These are phyloP conservation scores for Melipona beecheii DNA, from an alignment of 2,888 invertebrate genomes.

Conservation along the genomic window DNA sequence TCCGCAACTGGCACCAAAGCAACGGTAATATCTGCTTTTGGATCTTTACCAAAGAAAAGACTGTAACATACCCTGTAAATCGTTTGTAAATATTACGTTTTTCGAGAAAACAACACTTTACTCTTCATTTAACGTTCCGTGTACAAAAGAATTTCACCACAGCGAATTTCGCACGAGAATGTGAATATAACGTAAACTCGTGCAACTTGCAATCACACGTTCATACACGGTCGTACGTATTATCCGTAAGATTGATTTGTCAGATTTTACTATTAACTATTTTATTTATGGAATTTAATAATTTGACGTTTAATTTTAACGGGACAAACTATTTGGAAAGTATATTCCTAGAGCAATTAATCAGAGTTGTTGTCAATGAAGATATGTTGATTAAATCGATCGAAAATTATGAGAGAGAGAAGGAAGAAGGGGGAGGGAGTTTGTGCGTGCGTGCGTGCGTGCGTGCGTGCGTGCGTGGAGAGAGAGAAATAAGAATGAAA, in stretches of 20 bases:
- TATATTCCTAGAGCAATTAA: constrained; percentile 5
- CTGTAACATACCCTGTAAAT: constrained; percentile 80
- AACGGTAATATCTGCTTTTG: constrained; percentile 96
- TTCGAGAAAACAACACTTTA: constrained; percentile 50
- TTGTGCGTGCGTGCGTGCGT: too few species aligned
- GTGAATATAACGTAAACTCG: constrained; percentile 3
- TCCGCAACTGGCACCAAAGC: constrained; percentile 95
- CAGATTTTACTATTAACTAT: neutral
- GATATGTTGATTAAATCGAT: neutral
- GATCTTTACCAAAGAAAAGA: constrained; percentile 93
- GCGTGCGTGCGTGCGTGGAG: too few species aligned
- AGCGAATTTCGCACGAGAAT: constrained; percentile 12
- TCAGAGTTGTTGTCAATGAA: neutral
- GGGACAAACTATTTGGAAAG: neutral
- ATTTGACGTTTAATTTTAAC: constrained; percentile 10
- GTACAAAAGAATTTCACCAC: constrained; percentile 1
- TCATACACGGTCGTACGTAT: neutral
- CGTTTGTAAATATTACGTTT: constrained; percentile 66
- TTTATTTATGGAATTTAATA: neutral
- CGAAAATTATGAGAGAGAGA: too few species aligned
- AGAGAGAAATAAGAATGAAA: neutral
- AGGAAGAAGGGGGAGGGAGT: too few species aligned
- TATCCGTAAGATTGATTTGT: constrained; percentile 2
- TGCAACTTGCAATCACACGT: neutral
- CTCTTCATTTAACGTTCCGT: constrained; percentile 38